Conservation (phyloP, 2,797 vertebrate species). For the Hydrolagus colliei region DNA sequence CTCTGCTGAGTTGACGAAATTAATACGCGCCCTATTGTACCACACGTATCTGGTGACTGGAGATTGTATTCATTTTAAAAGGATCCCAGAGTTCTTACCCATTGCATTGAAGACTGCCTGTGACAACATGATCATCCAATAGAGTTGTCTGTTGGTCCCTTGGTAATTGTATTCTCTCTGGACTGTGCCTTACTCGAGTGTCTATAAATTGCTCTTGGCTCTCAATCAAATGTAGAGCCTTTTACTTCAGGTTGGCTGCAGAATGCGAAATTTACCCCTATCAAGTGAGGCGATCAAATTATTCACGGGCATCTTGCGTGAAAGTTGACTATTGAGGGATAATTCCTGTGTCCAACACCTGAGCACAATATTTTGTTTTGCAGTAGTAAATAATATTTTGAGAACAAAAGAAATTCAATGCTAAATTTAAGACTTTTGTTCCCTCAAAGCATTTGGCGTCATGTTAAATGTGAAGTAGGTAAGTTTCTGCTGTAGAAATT, state of each 20-base stretch:
- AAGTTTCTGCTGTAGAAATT: no score
- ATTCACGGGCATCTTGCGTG: no score
- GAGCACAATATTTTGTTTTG: no score
- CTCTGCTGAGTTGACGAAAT: neutral
- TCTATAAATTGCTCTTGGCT: neutral
- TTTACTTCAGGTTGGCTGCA: neutral
- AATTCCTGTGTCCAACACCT: no score
- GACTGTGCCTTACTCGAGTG: neutral
- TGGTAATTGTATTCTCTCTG: conserved; percentile 7
- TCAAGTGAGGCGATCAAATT: conserved; percentile 2
- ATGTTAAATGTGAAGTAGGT: no score
- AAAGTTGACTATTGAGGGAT: no score
- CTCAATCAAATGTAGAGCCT: neutral
- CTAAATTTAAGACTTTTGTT: no score
- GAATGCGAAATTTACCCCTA: conserved; percentile 8
- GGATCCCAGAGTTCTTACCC: neutral
- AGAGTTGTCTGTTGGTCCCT: neutral
- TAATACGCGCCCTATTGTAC: neutral
- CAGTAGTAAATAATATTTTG: no score
- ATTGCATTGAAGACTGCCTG: neutral
- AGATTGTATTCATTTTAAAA: neutral
- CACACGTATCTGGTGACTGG: neutral
- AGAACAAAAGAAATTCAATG: no score
- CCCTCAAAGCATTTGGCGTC: no score
- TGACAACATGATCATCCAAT: neutral